Conservation (phyloP, 1,140 invertebrate genomes). For the Brachystomella parvula region DNA sequence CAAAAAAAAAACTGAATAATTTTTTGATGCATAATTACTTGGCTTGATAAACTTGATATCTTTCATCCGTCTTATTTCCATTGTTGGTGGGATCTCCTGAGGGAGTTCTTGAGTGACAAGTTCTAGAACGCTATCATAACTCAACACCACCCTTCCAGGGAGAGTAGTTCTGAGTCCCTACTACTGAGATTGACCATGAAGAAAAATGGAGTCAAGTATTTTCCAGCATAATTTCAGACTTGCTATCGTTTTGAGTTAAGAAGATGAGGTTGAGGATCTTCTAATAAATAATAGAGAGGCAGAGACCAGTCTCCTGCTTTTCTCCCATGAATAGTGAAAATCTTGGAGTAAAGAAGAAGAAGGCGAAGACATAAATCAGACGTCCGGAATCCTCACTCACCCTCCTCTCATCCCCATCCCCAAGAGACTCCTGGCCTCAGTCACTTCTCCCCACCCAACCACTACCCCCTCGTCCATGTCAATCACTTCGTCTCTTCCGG, state of each 20-base stretch:
- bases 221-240: too few relatives aligned
- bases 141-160: background rate
- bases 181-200: conserved; percentile 1
- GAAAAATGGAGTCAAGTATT: conserved; percentile 11
- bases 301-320: background rate
- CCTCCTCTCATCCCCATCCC: background rate
- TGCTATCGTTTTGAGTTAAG: too few relatives aligned
- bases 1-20: too few relatives aligned
- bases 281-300: conserved; percentile 4
- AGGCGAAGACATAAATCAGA: conserved; percentile 12
- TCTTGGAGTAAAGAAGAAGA: background rate
- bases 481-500: conserved; percentile 6
- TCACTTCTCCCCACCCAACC: background rate
- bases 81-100: background rate
- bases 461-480: conserved; percentile 7
- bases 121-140: background rate
- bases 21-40: too few relatives aligned
- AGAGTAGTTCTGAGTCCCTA: too few relatives aligned
- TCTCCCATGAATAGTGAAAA: conserved; percentile 3
- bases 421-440: background rate
- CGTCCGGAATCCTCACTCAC: background rate
- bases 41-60: too few relatives aligned
- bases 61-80: background rate
- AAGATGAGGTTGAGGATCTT: background rate
- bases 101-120: background rate